Evolutionary conservation across 2,113 vertebrate species (phyloP).

Genomic region (Salvator merianae): DNA sequence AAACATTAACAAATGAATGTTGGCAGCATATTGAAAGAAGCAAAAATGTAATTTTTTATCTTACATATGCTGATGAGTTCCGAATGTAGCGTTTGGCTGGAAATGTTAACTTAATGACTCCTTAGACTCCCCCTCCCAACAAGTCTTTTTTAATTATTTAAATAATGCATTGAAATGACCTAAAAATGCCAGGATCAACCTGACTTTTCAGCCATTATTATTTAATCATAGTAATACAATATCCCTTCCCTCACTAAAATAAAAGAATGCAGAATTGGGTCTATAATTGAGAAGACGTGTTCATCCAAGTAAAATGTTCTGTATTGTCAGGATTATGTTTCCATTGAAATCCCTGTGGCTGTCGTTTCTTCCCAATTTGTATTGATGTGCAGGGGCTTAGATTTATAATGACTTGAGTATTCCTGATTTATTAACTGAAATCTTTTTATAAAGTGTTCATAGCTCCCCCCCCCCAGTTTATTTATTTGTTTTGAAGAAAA

Average conservation of each 20-base stretch:
- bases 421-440: slow-evolving; percentile 34
- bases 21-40: not conserved
- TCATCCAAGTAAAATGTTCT: slow-evolving; percentile 45
- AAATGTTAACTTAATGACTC: slow-evolving; percentile 28
- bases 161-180: slow-evolving; percentile 55
- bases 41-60: not conserved
- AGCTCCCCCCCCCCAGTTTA: not conserved
- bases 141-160: slow-evolving; percentile 7
- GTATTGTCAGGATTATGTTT: slow-evolving; percentile 42
- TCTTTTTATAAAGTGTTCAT: slow-evolving; percentile 1
- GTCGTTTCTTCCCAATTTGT: slow-evolving; percentile 49
- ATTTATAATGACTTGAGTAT: slow-evolving; percentile 20
- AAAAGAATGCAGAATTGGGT: slow-evolving; percentile 28
- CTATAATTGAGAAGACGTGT: slow-evolving; percentile 42
- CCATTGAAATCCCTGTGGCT: slow-evolving; percentile 1
- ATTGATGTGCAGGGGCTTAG: slow-evolving; percentile 36
- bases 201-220: slow-evolving; percentile 55
- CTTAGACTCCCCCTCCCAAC: slow-evolving; percentile 31
- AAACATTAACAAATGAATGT: not conserved
- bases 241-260: slow-evolving; percentile 36
- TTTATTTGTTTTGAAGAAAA: slow-evolving; percentile 24
- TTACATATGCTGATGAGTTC: slow-evolving; percentile 28
- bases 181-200: slow-evolving; percentile 64
- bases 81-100: slow-evolving; percentile 3
- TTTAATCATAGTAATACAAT: slow-evolving; percentile 66